These are phyloP conservation scores for Acrossocheilus wenchowensis DNA, from an alignment of 2,797 vertebrate genomes.

Conservation along the genomic window DNA sequence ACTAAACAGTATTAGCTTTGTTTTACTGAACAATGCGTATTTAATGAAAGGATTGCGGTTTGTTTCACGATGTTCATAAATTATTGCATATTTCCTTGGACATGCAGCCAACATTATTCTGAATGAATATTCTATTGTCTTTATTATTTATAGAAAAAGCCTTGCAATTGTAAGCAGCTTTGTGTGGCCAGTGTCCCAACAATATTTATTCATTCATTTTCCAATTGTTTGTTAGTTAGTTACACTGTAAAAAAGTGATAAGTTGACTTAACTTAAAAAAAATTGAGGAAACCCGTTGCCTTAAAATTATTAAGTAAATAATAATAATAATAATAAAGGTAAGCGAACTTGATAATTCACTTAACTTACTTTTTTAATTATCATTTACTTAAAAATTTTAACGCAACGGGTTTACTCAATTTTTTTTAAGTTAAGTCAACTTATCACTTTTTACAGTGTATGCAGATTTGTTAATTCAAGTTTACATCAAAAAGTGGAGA, in stretches of 20 bases:
- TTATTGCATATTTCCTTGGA: background rate
- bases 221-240: background rate
- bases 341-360: too few species aligned
- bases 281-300: too few species aligned
- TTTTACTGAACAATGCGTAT: background rate
- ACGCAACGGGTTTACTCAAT: too few species aligned
- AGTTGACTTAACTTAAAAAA: too few species aligned
- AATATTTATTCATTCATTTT: background rate
- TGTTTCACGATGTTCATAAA: background rate
- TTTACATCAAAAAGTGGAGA: background rate
- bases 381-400: too few species aligned
- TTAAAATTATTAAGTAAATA: too few species aligned
- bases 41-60: background rate
- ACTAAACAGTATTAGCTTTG: background rate
- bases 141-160: background rate
- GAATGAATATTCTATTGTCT: background rate
- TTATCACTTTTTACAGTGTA: too few species aligned
- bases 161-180: background rate
- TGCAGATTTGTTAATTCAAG: background rate
- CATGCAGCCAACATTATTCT: background rate
- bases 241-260: background rate
- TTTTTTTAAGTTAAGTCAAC: too few species aligned
- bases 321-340: too few species aligned
- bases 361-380: too few species aligned
- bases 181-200: background rate